Evolutionary conservation across 2,888 invertebrate genomes (phyloP), one percentile per base, ranked within the genome.

Genomic region (Lochmaea capreae): DNA sequence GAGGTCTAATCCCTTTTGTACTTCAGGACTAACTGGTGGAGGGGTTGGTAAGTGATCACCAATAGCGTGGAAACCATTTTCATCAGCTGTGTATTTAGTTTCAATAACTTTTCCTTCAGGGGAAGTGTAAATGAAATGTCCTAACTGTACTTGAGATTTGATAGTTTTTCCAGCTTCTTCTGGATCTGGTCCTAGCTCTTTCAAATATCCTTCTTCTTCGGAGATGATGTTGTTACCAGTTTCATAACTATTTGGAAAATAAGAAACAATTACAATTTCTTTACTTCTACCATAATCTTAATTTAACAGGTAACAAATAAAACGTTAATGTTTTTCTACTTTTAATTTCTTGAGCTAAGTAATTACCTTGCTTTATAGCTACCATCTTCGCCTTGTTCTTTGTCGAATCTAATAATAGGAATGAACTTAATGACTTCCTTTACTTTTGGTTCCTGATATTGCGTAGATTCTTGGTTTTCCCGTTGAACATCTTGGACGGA

Each of bases 31-130:
- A 39, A 94, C 93, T 76, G 95, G 94, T 14, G 95, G 95, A 76
- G 95, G 93, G 67, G 95, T 95, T 77, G 95, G 95, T 83, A 95
- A 91, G 85, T 95, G 95, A 86, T 94, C 94, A 0, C 95, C 95
- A 79, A 90, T 89, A 67, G 94, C 93, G 79, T 93, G 92, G 91
- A 95, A 95, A 65, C 95, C 95, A 81, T 90, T 91, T 86, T 95
- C 95, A 83, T 95, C 95, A 81, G 95, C 95, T 18, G 93, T 93
- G 86, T 95, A 94, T 82, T 92, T 92, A 9, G 94, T 92, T 75
- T 89, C 92, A 83, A 95, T 94, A 81, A 92, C 82, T 83, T 92
- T 92, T 65, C 95, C 94, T 75, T 95, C 93, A 6, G 95, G 95
- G 57, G 94, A 92, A 72, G 93, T 94, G 88, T 95, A 95, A 0